These are phyloP conservation scores for Clusia tigrina DNA, from an alignment of 2,888 invertebrate genomes.

Conservation along the genomic window DNA sequence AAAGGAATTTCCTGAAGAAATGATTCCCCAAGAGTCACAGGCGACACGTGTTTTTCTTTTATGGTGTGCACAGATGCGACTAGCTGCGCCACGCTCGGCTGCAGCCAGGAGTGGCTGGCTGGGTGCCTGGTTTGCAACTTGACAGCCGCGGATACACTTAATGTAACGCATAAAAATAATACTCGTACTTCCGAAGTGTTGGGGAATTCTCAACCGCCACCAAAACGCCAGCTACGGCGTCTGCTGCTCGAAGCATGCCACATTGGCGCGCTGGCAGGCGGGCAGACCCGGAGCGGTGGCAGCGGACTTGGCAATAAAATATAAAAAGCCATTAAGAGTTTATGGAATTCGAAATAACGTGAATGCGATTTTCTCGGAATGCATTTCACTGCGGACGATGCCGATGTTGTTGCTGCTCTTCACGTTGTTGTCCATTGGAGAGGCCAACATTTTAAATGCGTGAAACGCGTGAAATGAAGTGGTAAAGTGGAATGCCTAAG, in stretches of 20 bases:
- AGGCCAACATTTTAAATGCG: neutral
- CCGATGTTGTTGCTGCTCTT: neutral
- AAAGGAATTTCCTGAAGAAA: neutral
- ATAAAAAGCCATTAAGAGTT: neutral
- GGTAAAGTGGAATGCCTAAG: neutral
- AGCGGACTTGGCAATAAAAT: neutral
- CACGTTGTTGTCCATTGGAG: neutral
- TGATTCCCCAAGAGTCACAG: neutral
- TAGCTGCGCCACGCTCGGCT: neutral
- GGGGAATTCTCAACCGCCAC: too few species aligned
- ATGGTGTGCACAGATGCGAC: neutral
- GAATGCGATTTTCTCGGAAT: slow-evolving; percentile 5
- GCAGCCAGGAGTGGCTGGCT: neutral
- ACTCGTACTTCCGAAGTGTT: too few species aligned
- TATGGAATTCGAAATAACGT: neutral
- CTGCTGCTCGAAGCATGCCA: too few species aligned
- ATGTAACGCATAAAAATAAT: too few species aligned
- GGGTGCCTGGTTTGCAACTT: too few species aligned
- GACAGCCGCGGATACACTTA: too few species aligned
- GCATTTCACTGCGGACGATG: neutral
- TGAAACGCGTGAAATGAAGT: neutral
- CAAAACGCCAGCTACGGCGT: too few species aligned
- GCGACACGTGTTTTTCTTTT: neutral
- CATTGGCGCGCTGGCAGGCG: too few species aligned
- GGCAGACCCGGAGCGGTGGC: too few species aligned